Evolutionary conservation across 2,113 vertebrate species (phyloP).

Genomic region (Coreoperca whiteheadi): DNA sequence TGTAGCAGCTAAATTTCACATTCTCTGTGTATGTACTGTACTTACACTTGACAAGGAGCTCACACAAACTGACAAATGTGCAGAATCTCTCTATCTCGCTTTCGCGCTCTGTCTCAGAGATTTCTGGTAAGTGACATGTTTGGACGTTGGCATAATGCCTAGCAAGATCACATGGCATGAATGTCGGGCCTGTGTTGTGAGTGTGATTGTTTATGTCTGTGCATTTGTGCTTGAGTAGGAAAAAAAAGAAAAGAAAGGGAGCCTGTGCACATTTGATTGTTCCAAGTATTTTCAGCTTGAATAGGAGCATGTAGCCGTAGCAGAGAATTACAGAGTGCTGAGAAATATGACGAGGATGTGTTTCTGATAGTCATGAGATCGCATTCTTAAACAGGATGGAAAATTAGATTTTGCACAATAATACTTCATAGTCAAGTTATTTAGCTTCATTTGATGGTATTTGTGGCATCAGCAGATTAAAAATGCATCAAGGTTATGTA

Average conservation of each 20-base stretch:
- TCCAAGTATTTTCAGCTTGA: constrained; percentile 81
- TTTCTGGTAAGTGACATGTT: constrained; percentile 88
- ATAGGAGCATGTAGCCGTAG: constrained; percentile 71
- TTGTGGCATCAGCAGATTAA: constrained; percentile 29
- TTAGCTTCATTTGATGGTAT: constrained; percentile 45
- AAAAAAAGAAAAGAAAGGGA: constrained; percentile 59
- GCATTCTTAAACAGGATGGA: constrained; percentile 53
- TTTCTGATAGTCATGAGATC: constrained; percentile 73
- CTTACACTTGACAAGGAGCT: constrained; percentile 73
- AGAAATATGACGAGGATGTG: constrained; percentile 67
- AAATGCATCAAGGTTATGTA: constrained; percentile 28
- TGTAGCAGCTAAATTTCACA: constrained; percentile 67
- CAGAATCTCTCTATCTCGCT: constrained; percentile 54
- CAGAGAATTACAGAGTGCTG: constrained; percentile 51
- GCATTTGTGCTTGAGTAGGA: constrained; percentile 64
- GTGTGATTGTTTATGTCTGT: constrained; percentile 59
- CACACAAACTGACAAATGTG: constrained; percentile 75
- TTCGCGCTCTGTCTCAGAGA: constrained; percentile 73
- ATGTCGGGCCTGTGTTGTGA: constrained; percentile 77
- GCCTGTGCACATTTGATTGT: constrained; percentile 77
- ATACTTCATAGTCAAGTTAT: constrained; percentile 43
- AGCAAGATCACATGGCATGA: constrained; percentile 86
- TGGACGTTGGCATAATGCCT: constrained; percentile 85
- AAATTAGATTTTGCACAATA: constrained; percentile 63
- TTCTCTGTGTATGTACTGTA: constrained; percentile 71